A percentile compares a stretch with the other conserved stretches of the same genome.
phyloP scores from a whole-genome alignment of 2,797 vertebrate genomes.

The Channa striata region DNA sequence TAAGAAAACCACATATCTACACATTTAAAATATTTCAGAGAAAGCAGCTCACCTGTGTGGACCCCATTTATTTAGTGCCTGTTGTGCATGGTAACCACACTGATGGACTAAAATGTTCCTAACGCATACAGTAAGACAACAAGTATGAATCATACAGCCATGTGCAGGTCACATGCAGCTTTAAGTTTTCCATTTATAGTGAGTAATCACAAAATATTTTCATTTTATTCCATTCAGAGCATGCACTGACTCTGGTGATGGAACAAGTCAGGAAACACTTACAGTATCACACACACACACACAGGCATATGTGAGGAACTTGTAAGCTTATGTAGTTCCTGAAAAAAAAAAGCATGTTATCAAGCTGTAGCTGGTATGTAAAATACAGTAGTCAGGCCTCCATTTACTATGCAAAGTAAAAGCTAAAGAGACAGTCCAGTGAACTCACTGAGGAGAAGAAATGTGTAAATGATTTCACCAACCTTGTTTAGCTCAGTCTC shows the following conservation, averaged over 20 bases:
- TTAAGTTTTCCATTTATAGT: conserved; percentile 7
- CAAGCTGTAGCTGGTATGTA: conserved; percentile 58
- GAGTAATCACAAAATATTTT: conserved; percentile 13
- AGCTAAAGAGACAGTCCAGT: conserved; percentile 36
- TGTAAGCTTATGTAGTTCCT: conserved; percentile 22
- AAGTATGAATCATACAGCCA: conserved; percentile 11
- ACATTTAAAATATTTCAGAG: not conserved
- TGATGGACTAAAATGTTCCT: not conserved
- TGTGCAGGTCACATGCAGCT: conserved; percentile 6
- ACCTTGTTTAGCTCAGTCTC: conserved; percentile 49
- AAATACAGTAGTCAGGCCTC: conserved; percentile 41
- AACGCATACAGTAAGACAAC: conserved; percentile 13
- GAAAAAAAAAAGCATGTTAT: conserved; percentile 13
- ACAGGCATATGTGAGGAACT: conserved; percentile 16
- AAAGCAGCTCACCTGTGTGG: not conserved
- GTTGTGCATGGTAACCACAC: not conserved
- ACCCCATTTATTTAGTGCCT: not conserved
- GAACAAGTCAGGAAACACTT: conserved; percentile 5
- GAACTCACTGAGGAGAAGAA: conserved; percentile 35
- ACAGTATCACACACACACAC: not conserved
- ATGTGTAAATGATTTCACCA: conserved; percentile 61
- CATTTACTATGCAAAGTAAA: conserved; percentile 64
- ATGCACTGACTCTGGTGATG: conserved; percentile 23
- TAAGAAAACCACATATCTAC: too few relatives aligned
- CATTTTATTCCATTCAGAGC: conserved; percentile 14